phyloP scores from a whole-genome alignment of 2,113 vertebrate genomes.

The Arothron firmamentum region DNA sequence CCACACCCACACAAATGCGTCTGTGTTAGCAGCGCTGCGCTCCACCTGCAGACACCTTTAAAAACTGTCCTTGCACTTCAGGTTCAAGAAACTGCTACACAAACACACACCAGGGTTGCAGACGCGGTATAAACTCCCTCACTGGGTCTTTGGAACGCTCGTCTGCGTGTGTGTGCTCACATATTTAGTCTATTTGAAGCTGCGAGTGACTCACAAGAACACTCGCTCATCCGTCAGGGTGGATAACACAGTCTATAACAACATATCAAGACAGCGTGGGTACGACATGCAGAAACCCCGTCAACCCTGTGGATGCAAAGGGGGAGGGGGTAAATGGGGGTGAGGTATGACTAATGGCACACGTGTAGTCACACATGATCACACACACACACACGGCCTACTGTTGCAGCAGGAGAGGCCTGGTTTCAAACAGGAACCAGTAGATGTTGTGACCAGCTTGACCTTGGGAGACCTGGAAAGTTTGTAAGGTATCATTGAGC shows the following conservation, averaged over 20 bases:
- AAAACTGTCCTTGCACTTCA: conserved; percentile 13
- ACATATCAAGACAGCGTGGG: conserved; percentile 31
- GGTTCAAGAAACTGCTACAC: conserved; percentile 14
- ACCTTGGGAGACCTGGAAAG: conserved; percentile 56
- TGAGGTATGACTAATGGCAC: conserved; percentile 2
- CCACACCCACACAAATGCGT: neutral
- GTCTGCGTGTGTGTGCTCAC: conserved; percentile 5
- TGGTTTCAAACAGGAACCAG: conserved; percentile 48
- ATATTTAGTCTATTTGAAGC: conserved; percentile 6
- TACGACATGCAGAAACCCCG: conserved; percentile 50
- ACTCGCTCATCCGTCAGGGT: conserved; percentile 36
- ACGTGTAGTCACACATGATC: conserved; percentile 27
- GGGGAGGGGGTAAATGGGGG: conserved; percentile 31
- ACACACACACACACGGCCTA: conserved; percentile 45
- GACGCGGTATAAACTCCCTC: conserved; percentile 5
- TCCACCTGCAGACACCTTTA: conserved; percentile 8
- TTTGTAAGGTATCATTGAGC: conserved; percentile 51
- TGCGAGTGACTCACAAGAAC: conserved; percentile 46
- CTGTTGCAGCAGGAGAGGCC: conserved; percentile 49
- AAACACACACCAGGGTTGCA: conserved; percentile 19
- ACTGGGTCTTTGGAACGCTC: conserved; percentile 16
- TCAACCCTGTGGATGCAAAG: conserved; percentile 31
- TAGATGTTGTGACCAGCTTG: conserved; percentile 34
- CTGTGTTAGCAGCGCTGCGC: conserved; percentile 1
- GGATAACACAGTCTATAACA: conserved; percentile 28